phyloP scores from a whole-genome alignment of 1,140 invertebrate species.

The Dendroctonus ponderosae region DNA sequence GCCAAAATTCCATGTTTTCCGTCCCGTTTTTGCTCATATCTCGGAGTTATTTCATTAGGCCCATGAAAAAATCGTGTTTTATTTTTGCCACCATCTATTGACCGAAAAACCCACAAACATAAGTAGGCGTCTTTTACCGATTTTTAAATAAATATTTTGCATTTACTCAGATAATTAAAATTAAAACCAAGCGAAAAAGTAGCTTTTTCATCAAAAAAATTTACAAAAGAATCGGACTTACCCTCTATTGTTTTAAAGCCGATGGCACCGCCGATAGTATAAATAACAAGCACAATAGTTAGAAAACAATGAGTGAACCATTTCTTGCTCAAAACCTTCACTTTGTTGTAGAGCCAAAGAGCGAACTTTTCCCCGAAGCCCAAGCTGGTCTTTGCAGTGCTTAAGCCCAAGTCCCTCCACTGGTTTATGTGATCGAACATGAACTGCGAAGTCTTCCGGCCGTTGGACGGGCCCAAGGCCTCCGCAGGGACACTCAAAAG shows the following conservation, averaged over 20 bases:
- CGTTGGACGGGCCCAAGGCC: constrained; percentile 49
- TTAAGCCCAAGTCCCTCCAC: constrained; percentile 59
- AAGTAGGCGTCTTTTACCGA: too few relatives aligned
- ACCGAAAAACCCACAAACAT: too few relatives aligned
- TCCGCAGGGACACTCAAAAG: constrained; percentile 9
- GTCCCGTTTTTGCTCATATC: too few relatives aligned
- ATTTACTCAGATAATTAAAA: too few relatives aligned
- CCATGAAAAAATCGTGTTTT: too few relatives aligned
- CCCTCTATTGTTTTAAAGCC: constrained; percentile 76
- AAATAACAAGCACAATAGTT: constrained; percentile 70
- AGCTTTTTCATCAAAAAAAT: too few relatives aligned
- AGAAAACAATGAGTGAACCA: constrained; percentile 90
- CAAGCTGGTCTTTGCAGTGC: constrained; percentile 58
- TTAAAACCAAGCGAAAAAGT: too few relatives aligned
- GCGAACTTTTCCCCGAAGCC: constrained; percentile 78
- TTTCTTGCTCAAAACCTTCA: constrained; percentile 71
- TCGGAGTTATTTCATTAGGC: too few relatives aligned
- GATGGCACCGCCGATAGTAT: constrained; percentile 74
- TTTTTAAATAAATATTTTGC: too few relatives aligned
- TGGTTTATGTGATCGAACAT: constrained; percentile 74
- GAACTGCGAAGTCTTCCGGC: constrained; percentile 67
- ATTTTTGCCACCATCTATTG: too few relatives aligned
- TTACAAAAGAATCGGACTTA: constrained; percentile 46
- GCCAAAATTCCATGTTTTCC: too few relatives aligned
- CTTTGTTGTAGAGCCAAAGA: constrained; percentile 75